These are phyloP conservation scores for Paelopatides confundens DNA, from an alignment of 53 echinoderm and acorn worm species.

Conservation along the genomic window DNA sequence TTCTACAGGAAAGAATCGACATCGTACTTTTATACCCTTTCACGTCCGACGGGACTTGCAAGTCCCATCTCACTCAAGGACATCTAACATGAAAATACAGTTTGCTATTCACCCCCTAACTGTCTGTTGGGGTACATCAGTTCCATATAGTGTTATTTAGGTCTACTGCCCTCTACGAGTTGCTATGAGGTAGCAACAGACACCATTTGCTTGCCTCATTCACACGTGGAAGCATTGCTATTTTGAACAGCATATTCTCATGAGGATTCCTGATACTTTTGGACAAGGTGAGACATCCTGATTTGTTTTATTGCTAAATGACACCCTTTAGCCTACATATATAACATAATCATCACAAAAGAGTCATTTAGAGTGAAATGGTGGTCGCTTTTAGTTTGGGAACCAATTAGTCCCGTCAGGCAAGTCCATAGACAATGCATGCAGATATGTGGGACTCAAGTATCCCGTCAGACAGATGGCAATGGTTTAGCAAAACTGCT, in stretches of 20 bases:
- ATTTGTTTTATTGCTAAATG: background rate
- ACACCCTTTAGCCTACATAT: background rate
- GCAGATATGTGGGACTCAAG: background rate
- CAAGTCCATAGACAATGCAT: background rate
- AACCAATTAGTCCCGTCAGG: background rate
- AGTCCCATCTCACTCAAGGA: background rate
- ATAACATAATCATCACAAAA: background rate
- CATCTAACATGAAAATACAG: background rate
- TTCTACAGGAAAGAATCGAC: too few species aligned
- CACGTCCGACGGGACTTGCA: background rate
- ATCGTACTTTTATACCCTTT: too few species aligned
- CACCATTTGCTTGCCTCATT: background rate
- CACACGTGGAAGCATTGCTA: background rate
- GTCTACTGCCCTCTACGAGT: background rate
- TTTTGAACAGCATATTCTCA: background rate
- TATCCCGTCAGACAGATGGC: background rate
- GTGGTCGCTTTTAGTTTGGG: too few species aligned
- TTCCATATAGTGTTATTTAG: background rate
- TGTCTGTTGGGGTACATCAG: background rate
- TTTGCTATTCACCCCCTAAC: background rate
- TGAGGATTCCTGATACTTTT: background rate
- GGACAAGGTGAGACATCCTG: constrained; percentile 1
- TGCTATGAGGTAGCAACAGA: background rate
- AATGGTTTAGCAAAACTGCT: background rate
- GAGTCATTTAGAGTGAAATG: background rate